Percentiles rank a stretch among this genome's conserved stretches.
Conservation (phyloP, 2,797 vertebrate species). For the Ctenopoma multispine region DNA sequence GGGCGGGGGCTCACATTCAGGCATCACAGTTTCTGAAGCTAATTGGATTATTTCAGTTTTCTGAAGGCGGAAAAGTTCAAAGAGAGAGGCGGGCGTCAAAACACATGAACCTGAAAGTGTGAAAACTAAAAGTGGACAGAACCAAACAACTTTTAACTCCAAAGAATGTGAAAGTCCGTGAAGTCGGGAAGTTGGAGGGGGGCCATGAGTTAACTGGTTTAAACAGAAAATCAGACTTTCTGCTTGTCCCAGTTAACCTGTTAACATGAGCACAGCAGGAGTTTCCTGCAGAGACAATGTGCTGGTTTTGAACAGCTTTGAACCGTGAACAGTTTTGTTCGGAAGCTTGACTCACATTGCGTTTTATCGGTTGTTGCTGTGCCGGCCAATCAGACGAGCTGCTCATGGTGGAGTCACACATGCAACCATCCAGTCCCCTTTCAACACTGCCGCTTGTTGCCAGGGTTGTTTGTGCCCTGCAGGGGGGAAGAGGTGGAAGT, state of each 20-base stretch:
- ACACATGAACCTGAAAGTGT: conserved; percentile 25
- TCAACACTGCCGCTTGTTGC: conserved; percentile 66
- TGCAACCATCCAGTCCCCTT: conserved; percentile 65
- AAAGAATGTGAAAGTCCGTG: neutral
- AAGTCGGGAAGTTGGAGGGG: conserved; percentile 19
- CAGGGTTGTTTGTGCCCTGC: conserved; percentile 66
- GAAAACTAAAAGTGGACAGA: neutral
- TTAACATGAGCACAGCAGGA: conserved; percentile 29
- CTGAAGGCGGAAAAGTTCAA: conserved; percentile 42
- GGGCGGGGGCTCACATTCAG: conserved; percentile 25
- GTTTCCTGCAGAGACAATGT: conserved; percentile 19
- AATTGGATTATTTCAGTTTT: conserved; percentile 53
- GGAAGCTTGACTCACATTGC: conserved; percentile 5
- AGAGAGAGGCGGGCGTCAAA: conserved; percentile 51
- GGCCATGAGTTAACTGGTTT: neutral
- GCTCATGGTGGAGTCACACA: conserved; percentile 51
- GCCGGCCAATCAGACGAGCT: conserved; percentile 60
- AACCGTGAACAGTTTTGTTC: conserved; percentile 27
- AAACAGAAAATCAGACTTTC: neutral
- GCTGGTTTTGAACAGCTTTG: conserved; percentile 19
- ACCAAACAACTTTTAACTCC: neutral
- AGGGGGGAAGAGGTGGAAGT: conserved; percentile 62
- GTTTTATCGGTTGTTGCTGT: conserved; percentile 12
- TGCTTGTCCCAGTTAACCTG: conserved; percentile 13
- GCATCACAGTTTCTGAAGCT: conserved; percentile 41